These are phyloP conservation scores for Macrotrachela quadricornifera DNA, from an alignment of 1,140 invertebrate genomes.

Conservation along the genomic window DNA sequence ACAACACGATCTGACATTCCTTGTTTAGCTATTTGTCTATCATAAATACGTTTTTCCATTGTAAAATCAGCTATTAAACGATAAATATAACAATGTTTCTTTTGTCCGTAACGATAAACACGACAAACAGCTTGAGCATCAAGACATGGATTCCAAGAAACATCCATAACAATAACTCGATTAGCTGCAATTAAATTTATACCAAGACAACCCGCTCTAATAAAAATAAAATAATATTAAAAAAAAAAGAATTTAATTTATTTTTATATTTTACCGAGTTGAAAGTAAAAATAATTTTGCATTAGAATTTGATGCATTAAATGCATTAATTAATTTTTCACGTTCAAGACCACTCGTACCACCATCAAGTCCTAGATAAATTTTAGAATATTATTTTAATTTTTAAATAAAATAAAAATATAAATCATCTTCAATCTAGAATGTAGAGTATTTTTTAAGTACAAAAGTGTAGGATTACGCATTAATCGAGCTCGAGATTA, in stretches of 20 bases:
- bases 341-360: slow-evolving; percentile 75
- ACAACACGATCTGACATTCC: slow-evolving; percentile 84
- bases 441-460: no score
- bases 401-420: no score
- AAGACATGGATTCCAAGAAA: slow-evolving; percentile 98
- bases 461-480: no score
- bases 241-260: no score
- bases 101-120: slow-evolving; percentile 86
- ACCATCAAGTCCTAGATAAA: slow-evolving; percentile 50
- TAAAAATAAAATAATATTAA: no score
- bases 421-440: no score
- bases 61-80: slow-evolving; percentile 86
- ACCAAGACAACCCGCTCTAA: slow-evolving; percentile 65
- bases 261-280: slow-evolving; percentile 38
- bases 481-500: no score
- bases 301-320: slow-evolving; percentile 45
- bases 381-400: no score
- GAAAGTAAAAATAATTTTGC: slow-evolving; percentile 79
- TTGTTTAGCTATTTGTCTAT: slow-evolving; percentile 88
- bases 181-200: slow-evolving; percentile 89
- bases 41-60: slow-evolving; percentile 89
- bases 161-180: slow-evolving; percentile 86
- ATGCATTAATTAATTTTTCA: slow-evolving; percentile 87
- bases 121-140: slow-evolving; percentile 93
- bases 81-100: slow-evolving; percentile 81